Conservation (phyloP, 2,888 invertebrate species). For the Acrobasis repandana region DNA sequence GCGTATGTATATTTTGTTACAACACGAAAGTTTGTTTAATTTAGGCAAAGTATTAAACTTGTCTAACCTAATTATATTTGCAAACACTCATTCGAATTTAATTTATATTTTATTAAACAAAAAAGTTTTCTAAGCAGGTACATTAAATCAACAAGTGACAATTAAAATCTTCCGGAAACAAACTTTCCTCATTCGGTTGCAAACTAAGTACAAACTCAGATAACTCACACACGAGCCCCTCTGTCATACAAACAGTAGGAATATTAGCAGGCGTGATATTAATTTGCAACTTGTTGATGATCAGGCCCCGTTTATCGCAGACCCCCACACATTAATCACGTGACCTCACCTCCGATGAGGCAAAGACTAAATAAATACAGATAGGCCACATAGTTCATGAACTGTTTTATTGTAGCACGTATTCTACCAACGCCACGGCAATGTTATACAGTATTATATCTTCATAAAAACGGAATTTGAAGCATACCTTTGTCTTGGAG, state of each 20-base stretch:
- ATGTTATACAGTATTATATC: too few species aligned
- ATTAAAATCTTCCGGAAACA: constrained; percentile 10
- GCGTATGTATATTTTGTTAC: too few species aligned
- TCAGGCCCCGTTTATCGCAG: constrained; percentile 64
- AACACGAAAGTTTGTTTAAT: too few species aligned
- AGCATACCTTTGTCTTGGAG: too few species aligned
- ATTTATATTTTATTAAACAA: too few species aligned
- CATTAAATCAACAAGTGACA: neutral
- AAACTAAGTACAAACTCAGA: constrained; percentile 20
- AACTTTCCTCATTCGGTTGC: constrained; percentile 23
- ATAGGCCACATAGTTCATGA: neutral
- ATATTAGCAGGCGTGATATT: constrained; percentile 58
- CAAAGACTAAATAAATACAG: constrained; percentile 24
- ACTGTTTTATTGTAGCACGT: too few species aligned
- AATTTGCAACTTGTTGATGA: constrained; percentile 83
- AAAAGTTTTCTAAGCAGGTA: too few species aligned
- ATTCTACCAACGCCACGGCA: too few species aligned
- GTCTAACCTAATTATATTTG: too few species aligned
- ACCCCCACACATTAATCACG: constrained; percentile 74
- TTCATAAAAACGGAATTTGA: too few species aligned
- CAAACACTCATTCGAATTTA: too few species aligned
- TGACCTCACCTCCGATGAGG: constrained; percentile 62
- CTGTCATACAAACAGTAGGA: constrained; percentile 48
- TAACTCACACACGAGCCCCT: constrained; percentile 7
- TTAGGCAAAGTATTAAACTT: too few species aligned